phyloP scores from a whole-genome alignment of 2,888 invertebrate genomes.

The Tetranychus piercei region DNA sequence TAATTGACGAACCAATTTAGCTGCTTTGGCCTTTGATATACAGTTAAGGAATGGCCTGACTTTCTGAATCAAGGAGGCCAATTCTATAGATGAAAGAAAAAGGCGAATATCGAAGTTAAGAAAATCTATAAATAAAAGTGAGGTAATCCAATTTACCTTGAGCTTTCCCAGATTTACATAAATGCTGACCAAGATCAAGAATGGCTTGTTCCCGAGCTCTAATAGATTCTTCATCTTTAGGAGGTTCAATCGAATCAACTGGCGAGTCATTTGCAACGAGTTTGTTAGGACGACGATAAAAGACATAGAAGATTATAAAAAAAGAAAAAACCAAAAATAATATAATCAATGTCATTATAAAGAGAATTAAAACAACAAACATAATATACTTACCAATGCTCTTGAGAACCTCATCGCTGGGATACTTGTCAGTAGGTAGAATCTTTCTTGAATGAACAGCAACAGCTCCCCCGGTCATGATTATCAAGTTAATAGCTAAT shows the following conservation, averaged over 20 bases:
- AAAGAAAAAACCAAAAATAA: neutral
- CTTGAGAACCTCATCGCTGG: neutral
- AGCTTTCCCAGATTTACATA: constrained; percentile 81
- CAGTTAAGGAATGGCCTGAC: constrained; percentile 82
- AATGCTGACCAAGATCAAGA: constrained; percentile 69
- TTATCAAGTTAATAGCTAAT: neutral
- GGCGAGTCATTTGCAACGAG: neutral
- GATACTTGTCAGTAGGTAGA: neutral
- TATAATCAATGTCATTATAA: neutral
- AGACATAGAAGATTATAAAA: neutral
- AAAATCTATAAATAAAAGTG: neutral
- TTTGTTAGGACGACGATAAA: neutral
- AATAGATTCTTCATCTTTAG: constrained; percentile 7
- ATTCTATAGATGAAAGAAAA: constrained; percentile 28
- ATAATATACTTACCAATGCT: neutral
- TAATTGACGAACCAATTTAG: constrained; percentile 83
- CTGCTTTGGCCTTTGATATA: constrained; percentile 97
- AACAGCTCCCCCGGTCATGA: neutral
- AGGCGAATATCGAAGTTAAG: neutral
- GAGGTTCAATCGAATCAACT: neutral
- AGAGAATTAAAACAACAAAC: neutral
- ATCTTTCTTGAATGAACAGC: neutral
- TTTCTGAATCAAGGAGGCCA: constrained; percentile 62
- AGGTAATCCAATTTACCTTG: constrained; percentile 38
- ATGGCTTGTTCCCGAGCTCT: constrained; percentile 57